Evolutionary conservation across 2,797 vertebrate species (phyloP), one percentile per base, ranked within the genome.

Genomic region (Eulemur rubriventer): DNA sequence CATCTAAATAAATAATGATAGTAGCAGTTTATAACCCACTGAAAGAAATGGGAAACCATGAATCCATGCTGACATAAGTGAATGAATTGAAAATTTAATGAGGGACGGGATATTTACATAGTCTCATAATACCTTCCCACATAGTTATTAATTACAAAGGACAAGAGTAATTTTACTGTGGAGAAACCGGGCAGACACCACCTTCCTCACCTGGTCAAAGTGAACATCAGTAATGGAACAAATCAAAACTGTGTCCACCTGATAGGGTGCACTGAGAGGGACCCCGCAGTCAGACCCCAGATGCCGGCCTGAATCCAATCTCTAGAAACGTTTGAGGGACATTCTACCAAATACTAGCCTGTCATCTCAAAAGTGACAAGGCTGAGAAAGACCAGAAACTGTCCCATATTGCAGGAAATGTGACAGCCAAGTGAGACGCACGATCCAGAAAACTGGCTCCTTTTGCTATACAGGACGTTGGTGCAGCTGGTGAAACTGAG

Each of bases 81-180:
- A 94, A 75, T 89, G 46, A 12, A 67, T 28, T 85, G 91, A 95
- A 94, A 96, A 55, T 67, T 43, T 85, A 95, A 94, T 30, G 83
- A 96, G 70, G 63, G 96, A 88, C 30, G n/a, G 50, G 93, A 76
- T 89, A 95, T 93, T 95, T 96, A 70, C 48, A 75, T n/a, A 70
- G 76, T 86, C 82, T 95, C 63, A 0, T 78, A 95, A 73, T 73
- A 72, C 46, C 82, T 94, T 82, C 79, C 46, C 79, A 78, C 85
- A 48, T 12, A 43, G 50, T 67, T 93, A 91, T 69, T 95, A 79
- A 95, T 94, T 61, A 73, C 41, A 61, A 86, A 96, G 55, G 85
- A 59, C 63, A 87, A 24, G 76, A 92, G n/a, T 63, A 38, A 65
- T 75, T 79, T 94, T 84, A 46, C 59, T 16, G 12, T 22, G 73